Percentiles rank a stretch among this genome's conserved stretches.
phyloP scores from a whole-genome alignment of 2,113 vertebrate species.

The Hoplias malabaricus region DNA sequence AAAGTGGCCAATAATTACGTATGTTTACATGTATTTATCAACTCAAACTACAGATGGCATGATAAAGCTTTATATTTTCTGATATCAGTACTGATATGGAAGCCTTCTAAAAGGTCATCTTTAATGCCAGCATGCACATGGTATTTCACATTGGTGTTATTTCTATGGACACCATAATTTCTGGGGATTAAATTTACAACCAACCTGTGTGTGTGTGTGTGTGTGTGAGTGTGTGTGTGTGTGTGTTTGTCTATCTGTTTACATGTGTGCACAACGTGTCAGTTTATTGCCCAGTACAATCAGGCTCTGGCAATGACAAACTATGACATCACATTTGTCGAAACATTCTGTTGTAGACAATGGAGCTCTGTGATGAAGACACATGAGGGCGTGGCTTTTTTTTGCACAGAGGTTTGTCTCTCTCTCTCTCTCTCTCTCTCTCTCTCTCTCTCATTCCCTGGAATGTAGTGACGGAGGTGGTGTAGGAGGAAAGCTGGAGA shows the following conservation, averaged over 20 bases:
- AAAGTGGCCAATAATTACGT: constrained; percentile 1
- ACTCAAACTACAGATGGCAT: no score
- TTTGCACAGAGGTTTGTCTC: constrained; percentile 65
- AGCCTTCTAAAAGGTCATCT: no score
- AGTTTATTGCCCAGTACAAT: constrained; percentile 54
- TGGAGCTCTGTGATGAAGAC: constrained; percentile 66
- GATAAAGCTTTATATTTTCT: no score
- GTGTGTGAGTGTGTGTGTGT: constrained; percentile 8
- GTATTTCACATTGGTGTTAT: background rate
- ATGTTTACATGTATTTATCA: no score
- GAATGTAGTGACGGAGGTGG: constrained; percentile 71
- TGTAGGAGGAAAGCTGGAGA: constrained; percentile 66
- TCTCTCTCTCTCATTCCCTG: constrained; percentile 48
- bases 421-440: constrained; percentile 28
- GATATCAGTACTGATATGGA: no score
- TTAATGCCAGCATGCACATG: no score
- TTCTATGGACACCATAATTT: background rate
- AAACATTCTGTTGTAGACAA: constrained; percentile 67
- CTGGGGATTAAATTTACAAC: background rate
- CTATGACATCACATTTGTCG: constrained; percentile 71
- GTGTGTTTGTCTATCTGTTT: constrained; percentile 11
- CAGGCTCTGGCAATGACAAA: constrained; percentile 59
- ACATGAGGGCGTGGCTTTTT: constrained; percentile 62
- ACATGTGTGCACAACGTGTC: constrained; percentile 3
- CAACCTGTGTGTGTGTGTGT: background rate